phyloP scores from a whole-genome alignment of 2,888 invertebrate genomes.

The Melanostoma scalare region DNA sequence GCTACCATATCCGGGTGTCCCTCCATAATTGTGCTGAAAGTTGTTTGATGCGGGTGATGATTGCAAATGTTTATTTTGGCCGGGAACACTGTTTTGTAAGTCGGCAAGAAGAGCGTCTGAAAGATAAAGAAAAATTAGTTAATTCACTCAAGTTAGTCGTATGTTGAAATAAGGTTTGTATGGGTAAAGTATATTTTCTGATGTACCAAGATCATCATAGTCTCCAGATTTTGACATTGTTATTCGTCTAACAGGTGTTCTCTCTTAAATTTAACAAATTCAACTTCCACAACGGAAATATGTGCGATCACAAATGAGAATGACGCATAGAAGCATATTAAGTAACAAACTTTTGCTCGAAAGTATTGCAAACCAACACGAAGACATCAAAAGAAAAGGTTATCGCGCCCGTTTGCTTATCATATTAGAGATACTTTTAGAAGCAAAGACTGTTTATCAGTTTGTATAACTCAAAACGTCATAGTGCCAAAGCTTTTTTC shows the following conservation, averaged over 20 bases:
- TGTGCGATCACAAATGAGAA: slow-evolving; percentile 43
- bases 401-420: slow-evolving; percentile 46
- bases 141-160: neutral
- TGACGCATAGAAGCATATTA: slow-evolving; percentile 44
- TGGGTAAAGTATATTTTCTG: neutral
- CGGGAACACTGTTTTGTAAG: slow-evolving; percentile 95
- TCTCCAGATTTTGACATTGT: slow-evolving; percentile 79
- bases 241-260: slow-evolving; percentile 19
- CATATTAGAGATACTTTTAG: slow-evolving; percentile 9
- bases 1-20: slow-evolving; percentile 87
- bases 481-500: slow-evolving; percentile 4
- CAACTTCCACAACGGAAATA: slow-evolving; percentile 17
- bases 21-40: slow-evolving; percentile 79
- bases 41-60: slow-evolving; percentile 77
- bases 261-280: neutral
- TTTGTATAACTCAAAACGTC: slow-evolving; percentile 19
- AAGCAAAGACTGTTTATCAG: slow-evolving; percentile 12
- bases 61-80: slow-evolving; percentile 74
- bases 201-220: slow-evolving; percentile 79
- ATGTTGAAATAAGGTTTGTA: too few species aligned
- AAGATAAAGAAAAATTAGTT: slow-evolving; percentile 53
- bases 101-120: slow-evolving; percentile 97
- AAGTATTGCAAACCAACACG: slow-evolving; percentile 23
- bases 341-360: slow-evolving; percentile 40
- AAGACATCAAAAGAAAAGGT: neutral